Conservation (phyloP, 30 jellyfish, hydroid and myxozoan genomes). For the Cassiopea andromeda region DNA sequence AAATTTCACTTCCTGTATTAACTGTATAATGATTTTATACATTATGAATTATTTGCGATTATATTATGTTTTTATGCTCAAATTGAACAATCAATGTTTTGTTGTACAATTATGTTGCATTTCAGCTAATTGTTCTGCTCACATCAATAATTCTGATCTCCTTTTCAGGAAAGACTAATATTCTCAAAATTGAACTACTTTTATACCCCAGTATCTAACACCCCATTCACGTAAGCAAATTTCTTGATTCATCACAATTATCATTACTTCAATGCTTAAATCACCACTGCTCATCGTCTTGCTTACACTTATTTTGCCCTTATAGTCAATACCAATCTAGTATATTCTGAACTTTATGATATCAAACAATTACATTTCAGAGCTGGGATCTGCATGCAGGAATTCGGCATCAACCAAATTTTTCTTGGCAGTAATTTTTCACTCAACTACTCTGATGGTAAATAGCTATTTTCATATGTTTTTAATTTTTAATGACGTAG, state of each 20-base stretch:
- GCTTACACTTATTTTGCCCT: too few relatives aligned
- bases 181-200: conserved; percentile 35
- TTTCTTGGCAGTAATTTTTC: background rate
- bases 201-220: conserved; percentile 38
- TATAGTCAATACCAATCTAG: background rate
- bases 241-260: background rate
- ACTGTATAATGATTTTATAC: too few relatives aligned
- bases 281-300: background rate
- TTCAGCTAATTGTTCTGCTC: background rate
- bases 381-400: conserved; percentile 45
- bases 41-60: too few relatives aligned
- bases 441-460: conserved; percentile 14
- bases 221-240: conserved; percentile 67
- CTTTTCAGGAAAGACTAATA: conserved; percentile 44
- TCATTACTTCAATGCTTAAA: background rate
- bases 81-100: too few relatives aligned
- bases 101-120: too few relatives aligned
- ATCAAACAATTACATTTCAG: background rate
- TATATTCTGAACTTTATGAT: background rate
- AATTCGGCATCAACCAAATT: conserved; percentile 17
- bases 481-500: too few relatives aligned
- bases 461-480: background rate
- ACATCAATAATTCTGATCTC: background rate
- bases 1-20: too few relatives aligned
- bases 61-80: too few relatives aligned